Evolutionary conservation across 2,888 invertebrate species (phyloP), one percentile per base, ranked within the genome.

Genomic region (Torymus aiolomorphi): DNA sequence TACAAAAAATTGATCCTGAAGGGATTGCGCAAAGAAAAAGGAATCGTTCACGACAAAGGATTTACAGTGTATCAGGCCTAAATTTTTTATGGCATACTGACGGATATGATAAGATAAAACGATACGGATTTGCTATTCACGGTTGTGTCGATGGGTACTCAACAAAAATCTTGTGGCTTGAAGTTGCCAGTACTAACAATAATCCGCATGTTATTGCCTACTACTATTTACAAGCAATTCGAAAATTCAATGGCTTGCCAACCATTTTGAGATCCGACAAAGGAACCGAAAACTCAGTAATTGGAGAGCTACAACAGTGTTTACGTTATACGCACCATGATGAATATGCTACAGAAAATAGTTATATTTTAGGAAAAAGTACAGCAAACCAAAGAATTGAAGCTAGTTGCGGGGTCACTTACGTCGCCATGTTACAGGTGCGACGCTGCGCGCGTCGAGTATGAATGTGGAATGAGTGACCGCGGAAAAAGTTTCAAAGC

Each of bases 51-150:
- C 52, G 51, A 62, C 20, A 56, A 16, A 54, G 63, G 49, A 1
- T 42, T 13, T 62, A 67, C n/a, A n/a, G 24, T 18, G 67, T 76
- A 2, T 42, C 31, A 12, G 70, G 77, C 1, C 70, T 71, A 5
- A 62, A 70, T 31, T 62, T 42, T 49, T 14, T 63, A 11, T 70
- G 63, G 62, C 77, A 77, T 24, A 4, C 31, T 8, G 77, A 77
- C 56, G 65, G 65, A 0, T 54, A 70, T 14, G 71, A 77, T 20
- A 70, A 77, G 12, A 51, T 77, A 3, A 77, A 77, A 11, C 24
- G 49, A 2, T 71, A 14, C 63, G 77, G 77, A 42, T 77, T 77
- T 51, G 42, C 70, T 18, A 63, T 76, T 5, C 31, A 69, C 61
- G 76, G 69, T 0, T 69, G 51, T 18, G n/a, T 70, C 1, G 63